A percentile compares a stretch with the other conserved stretches of the same genome.
Conservation (phyloP, 2,113 vertebrate genomes). For the Calidris pygmaea region DNA sequence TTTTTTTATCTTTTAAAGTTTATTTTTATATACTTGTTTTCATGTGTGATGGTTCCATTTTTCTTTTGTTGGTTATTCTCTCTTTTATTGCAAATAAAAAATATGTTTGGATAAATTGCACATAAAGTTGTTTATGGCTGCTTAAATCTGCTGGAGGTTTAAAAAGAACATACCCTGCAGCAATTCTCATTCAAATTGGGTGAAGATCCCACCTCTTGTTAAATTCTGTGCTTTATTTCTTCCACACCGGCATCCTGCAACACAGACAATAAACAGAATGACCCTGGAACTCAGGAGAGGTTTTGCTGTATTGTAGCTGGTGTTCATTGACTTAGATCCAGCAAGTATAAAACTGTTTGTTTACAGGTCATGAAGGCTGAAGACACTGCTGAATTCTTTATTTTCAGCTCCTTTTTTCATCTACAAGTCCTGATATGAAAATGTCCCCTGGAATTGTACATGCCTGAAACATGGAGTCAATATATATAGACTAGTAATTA, state of each 20-base stretch:
- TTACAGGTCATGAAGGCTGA: background rate
- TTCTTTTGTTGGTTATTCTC: slow-evolving; percentile 23
- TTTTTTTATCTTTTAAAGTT: slow-evolving; percentile 19
- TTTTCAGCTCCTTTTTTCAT: background rate
- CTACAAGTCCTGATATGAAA: background rate
- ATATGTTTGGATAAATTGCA: slow-evolving; percentile 60
- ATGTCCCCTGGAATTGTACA: background rate
- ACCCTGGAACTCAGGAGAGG: background rate
- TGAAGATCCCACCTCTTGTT: background rate
- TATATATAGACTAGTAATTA: background rate
- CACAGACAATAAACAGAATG: background rate
- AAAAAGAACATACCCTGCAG: background rate
- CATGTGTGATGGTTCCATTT: background rate
- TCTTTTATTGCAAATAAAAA: slow-evolving; percentile 71
- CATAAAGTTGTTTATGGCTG: slow-evolving; percentile 66
- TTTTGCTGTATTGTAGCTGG: background rate
- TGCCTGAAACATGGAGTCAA: background rate
- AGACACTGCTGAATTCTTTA: background rate
- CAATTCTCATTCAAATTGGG: background rate
- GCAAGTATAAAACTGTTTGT: background rate
- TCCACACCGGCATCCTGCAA: background rate
- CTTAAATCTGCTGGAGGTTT: slow-evolving; percentile 62
- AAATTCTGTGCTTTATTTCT: background rate
- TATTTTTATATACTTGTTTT: slow-evolving; percentile 31
- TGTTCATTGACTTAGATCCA: background rate